Evolutionary conservation across 1,140 invertebrate species (phyloP).

Genomic region (Drosophila arizonae): DNA sequence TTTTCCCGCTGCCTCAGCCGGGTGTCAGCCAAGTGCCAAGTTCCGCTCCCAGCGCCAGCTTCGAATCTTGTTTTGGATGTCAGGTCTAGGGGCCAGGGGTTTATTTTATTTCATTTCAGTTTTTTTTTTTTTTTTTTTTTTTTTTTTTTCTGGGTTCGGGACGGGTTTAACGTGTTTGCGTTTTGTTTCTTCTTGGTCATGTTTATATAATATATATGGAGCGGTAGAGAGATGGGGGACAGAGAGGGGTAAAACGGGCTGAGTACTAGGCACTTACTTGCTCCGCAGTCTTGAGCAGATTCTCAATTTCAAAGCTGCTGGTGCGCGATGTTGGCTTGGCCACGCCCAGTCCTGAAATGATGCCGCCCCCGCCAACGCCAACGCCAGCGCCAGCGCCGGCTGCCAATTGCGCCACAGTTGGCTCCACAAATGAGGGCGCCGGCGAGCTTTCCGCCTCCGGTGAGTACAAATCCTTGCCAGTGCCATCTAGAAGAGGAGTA

Average conservation of each 20-base stretch:
- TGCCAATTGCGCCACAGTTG: conserved; percentile 57
- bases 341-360: conserved; percentile 61
- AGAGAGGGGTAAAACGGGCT: conserved; percentile 4
- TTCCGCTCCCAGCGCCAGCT: conserved; percentile 41
- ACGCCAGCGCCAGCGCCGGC: conserved; percentile 48
- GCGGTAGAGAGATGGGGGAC: not conserved
- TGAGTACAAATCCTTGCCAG: conserved; percentile 87
- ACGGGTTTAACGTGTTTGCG: conserved; percentile 58
- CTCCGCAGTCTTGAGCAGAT: conserved; percentile 90
- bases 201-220: conserved; percentile 33
- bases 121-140: conserved; percentile 3
- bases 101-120: not conserved
- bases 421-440: conserved; percentile 83
- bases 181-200: conserved; percentile 54
- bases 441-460: conserved; percentile 86
- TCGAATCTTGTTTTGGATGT: conserved; percentile 22
- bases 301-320: conserved; percentile 95
- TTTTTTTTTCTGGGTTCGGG: conserved; percentile 12
- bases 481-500: conserved; percentile 64
- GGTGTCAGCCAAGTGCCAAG: conserved; percentile 63
- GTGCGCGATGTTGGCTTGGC: conserved; percentile 89
- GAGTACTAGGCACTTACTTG: conserved; percentile 77
- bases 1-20: conserved; percentile 34
- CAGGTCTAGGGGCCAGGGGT: conserved; percentile 12
- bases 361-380: conserved; percentile 52